Base-by-base conservation (phyloP, 2,888 invertebrate species). In the Muschampia staudingeri region DNA sequence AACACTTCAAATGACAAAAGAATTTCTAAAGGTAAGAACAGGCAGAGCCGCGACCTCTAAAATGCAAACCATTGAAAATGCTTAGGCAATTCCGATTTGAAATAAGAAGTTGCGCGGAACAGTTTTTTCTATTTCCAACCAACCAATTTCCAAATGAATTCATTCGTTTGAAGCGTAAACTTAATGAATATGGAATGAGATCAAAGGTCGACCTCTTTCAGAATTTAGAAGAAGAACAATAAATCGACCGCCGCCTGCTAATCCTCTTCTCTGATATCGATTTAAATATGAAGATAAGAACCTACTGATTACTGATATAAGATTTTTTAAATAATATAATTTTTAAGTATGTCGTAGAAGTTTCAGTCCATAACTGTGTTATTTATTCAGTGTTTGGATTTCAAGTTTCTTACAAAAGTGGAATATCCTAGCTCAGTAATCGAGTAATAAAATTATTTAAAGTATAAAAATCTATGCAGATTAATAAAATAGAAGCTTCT, bases 81-180 rank as follows among this genome's bases (percentile, higher is more conserved):
- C 42, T 44, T 40, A 40, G 65, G 11, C 56, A 37, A 56, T 61
- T 67, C 25, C 5, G 25, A 12, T 77, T 44, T 30, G 65, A 9
- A 44, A 44, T 42, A 76, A 77, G 67, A 76, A 25, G 40, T 40
- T 69, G 37, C 37, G 34, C 14, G 69, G 67, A 48, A 44, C 44
- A 77, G 42, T 69, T 77, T 61, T 44, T 48, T 69, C 69, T 77
- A 48, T 69, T 67, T 34, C 76, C 76, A 77, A 30, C 61, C 61
- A 61, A 77, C 69, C 69, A 52, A 78, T 70, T 78, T 69, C 70
- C 77, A 78, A 52, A 78, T 78, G 77, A 78, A 78, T 70, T 70
- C 77, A 78, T 78, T 78, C 77, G 69, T 78, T 78, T 78, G 77
- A 78, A 78, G 69, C 70, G 69, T 78, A 78, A 78, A 78, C 77